Base-by-base conservation (phyloP, 1,140 invertebrate species). In the Psilanteris sp. region DNA sequence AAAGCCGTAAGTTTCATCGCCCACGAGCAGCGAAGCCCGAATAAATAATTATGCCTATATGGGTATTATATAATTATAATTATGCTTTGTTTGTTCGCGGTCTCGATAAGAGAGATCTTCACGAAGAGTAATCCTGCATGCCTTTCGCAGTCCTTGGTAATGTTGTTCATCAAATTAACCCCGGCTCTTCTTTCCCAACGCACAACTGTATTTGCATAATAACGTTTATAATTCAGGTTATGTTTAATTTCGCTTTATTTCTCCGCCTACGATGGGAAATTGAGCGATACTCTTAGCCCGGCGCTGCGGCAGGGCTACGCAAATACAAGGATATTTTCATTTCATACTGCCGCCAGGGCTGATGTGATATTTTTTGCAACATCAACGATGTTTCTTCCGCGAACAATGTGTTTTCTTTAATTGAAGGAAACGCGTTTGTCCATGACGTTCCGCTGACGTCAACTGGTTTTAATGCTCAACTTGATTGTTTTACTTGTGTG, bases 151-250 rank as follows among this genome's bases (percentile, higher is more conserved):
- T 48, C 32, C 5, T 41, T 26, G 15, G 36, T 79, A 79, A 85
- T 86, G 80, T 85, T 86, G 85, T 87, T 87, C 84, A 87, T 86
- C 79, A 86, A 86, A 86, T 87, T 86, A 83, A 84, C 82, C 66
- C 81, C 77, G 68, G 61, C 71, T 78, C 81, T 81, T 75, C 70
- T 80, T 80, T 79, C 75, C 70, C 44, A 13, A 4, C 20, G 43
- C 52, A 7, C 11, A 44, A 5, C 66, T 34, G 71, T 86, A 85
- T 88, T 87, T 87, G 85, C 81, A 84, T 85, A 85, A 85, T 83
- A 85, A 85, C 83, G 79, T 85, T 87, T 85, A 87, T 87, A 86
- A 85, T 87, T 86, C 84, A 86, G 72, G 79, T 84, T 81, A 73
- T 81, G 78, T 81, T 83, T 81, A 85, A 85, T 83, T 85, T 79